Conservation (phyloP, 2,113 vertebrate genomes). For the Gymnarchus niloticus region DNA sequence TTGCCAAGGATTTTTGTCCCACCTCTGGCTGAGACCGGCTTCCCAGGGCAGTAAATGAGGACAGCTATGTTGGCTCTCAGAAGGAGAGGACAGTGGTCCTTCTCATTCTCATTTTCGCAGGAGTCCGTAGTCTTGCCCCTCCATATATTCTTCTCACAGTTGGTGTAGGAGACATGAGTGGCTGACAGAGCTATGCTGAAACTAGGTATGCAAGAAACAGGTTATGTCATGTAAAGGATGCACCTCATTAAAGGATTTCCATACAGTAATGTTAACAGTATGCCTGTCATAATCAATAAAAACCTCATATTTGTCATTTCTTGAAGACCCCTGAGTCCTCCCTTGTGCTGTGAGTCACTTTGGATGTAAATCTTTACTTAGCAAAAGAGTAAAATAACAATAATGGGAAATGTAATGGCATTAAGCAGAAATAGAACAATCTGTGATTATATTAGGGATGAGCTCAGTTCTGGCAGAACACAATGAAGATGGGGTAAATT, state of each 20-base stretch:
- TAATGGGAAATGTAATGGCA: not conserved
- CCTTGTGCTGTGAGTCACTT: not conserved
- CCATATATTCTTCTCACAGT: not conserved
- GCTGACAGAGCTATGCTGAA: not conserved
- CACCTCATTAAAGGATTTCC: not conserved
- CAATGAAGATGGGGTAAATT: not conserved
- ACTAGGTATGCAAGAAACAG: not conserved
- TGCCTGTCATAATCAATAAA: not conserved
- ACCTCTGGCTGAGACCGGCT: not conserved
- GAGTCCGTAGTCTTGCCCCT: not conserved
- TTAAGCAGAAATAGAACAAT: not conserved
- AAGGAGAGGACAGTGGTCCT: not conserved
- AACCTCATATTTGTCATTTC: not conserved
- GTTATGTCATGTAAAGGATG: not conserved
- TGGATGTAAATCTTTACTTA: not conserved
- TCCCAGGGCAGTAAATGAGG: no score
- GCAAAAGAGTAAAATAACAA: not conserved
- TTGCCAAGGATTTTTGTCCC: not conserved
- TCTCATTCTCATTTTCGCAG: not conserved
- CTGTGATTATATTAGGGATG: not conserved
- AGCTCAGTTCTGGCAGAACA: not conserved
- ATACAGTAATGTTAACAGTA: not conserved
- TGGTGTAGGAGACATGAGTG: not conserved
- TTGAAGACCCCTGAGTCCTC: not conserved
- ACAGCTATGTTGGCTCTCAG: not conserved